Evolutionary conservation across 2,113 vertebrate species (phyloP), one percentile per base, ranked within the genome.

Genomic region (Amphilophus citrinellus): DNA sequence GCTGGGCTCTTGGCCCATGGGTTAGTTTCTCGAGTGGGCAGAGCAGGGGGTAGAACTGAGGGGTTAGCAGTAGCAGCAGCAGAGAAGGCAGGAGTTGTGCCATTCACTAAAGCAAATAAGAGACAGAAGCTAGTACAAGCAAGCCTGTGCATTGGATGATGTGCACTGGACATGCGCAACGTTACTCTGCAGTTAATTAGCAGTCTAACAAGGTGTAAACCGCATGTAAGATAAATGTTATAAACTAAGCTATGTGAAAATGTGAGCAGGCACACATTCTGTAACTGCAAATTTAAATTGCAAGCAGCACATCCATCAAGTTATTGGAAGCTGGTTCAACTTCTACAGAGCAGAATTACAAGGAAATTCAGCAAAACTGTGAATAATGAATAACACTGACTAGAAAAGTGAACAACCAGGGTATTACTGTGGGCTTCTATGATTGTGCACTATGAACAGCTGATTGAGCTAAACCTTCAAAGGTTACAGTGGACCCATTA

Each of bases 11-110:
- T 96, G 91, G 97, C 97, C 98, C 98, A 99, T 91, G 98, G 98
- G 97, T 99, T 99, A 96, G 98, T 99, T 89, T 99, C 98, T 94
- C 98, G 97, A 84, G 97, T 97, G 83, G 98, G 98, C 91, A 98
- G 95, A 87, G 97, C 97, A 85, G 97, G 96, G 73, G 97, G 94
- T 87, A 97, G 94, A 91, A 96, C 95, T 92, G 97, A 95, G 89
- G 96, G 91, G 92, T 93, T 94, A 88, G 82, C 68, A 18, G 59
- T 18, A 58, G 78, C 77, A 50, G 93, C 94, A 86, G 94, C 92
- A 95, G 97, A 95, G 96, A 97, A 97, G 96, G 95, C 95, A 91
- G 97, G 95, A 91, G 95, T 94, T 93, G 97, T 96, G 94, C 98
- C 97, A 94, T 98, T 99, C 95, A 98, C 98, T 99, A 97, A 95